phyloP scores from a whole-genome alignment of 2,888 invertebrate species.

The Oscheius myriophilus region DNA sequence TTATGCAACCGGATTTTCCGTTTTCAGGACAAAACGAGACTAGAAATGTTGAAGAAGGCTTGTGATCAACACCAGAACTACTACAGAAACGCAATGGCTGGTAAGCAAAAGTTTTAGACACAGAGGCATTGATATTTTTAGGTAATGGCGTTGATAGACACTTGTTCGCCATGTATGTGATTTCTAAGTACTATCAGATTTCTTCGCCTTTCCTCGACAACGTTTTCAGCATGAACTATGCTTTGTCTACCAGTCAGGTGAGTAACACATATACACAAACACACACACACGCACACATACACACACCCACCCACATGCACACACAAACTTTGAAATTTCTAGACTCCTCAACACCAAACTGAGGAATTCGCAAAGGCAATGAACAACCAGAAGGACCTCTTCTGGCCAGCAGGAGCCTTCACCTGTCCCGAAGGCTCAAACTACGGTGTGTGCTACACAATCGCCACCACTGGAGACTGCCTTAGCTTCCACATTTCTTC shows the following conservation, averaged over 20 bases:
- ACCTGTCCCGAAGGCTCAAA: conserved; percentile 61
- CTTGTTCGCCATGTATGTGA: conserved; percentile 95
- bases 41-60: conserved; percentile 70
- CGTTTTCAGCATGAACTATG: conserved; percentile 96
- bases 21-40: conserved; percentile 35
- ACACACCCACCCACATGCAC: too few species aligned
- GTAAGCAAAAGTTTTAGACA: conserved; percentile 77
- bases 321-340: neutral
- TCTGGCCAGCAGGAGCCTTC: conserved; percentile 67
- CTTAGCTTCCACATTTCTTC: conserved; percentile 61
- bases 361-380: conserved; percentile 49
- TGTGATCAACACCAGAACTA: conserved; percentile 81
- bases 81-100: conserved; percentile 97
- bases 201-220: conserved; percentile 77
- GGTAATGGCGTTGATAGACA: conserved; percentile 81
- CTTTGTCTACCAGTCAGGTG: conserved; percentile 83
- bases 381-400: conserved; percentile 54
- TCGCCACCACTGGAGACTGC: conserved; percentile 57
- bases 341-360: conserved; percentile 65
- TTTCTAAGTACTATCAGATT: conserved; percentile 93
- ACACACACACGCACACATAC: too few species aligned
- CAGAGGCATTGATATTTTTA: neutral
- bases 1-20: neutral
- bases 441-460: conserved; percentile 64
- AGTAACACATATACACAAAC: neutral